Evolutionary conservation across 30 jellyfish, hydroid and myxozoan genomes (phyloP).

Genomic region (Mastigias papua): DNA sequence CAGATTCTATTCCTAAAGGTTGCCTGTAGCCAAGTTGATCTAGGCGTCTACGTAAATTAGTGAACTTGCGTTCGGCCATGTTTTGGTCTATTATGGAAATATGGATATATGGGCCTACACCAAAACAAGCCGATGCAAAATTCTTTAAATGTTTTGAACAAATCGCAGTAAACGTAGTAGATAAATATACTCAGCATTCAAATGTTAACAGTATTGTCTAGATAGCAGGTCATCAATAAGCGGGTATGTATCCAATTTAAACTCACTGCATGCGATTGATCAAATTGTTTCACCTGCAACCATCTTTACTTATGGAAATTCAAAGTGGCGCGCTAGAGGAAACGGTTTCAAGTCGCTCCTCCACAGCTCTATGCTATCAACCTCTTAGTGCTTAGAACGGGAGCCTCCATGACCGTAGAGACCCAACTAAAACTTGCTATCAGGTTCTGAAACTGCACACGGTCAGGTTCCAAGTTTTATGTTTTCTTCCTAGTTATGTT

Average conservation of each 20-base stretch:
- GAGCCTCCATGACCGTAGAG: too few relatives aligned
- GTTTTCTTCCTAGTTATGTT: too few relatives aligned
- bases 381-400: neutral
- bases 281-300: conserved; percentile 45
- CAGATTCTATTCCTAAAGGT: conserved; percentile 96
- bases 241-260: neutral
- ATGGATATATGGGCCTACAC: neutral
- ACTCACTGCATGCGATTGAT: conserved; percentile 5
- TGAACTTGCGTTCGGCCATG: conserved; percentile 89
- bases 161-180: neutral
- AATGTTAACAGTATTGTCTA: neutral
- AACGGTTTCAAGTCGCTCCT: conserved; percentile 9
- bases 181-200: neutral
- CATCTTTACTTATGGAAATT: conserved; percentile 1
- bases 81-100: neutral
- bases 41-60: conserved; percentile 82
- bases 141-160: neutral
- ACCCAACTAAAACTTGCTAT: too few relatives aligned
- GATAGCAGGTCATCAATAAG: neutral
- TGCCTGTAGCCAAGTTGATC: conserved; percentile 99
- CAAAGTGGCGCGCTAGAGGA: conserved; percentile 46
- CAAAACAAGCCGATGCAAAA: neutral
- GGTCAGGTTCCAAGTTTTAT: too few relatives aligned
- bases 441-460: too few relatives aligned
- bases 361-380: neutral